Evolutionary conservation across 1,140 invertebrate species (phyloP).

Genomic region (Drosophila erecta): DNA sequence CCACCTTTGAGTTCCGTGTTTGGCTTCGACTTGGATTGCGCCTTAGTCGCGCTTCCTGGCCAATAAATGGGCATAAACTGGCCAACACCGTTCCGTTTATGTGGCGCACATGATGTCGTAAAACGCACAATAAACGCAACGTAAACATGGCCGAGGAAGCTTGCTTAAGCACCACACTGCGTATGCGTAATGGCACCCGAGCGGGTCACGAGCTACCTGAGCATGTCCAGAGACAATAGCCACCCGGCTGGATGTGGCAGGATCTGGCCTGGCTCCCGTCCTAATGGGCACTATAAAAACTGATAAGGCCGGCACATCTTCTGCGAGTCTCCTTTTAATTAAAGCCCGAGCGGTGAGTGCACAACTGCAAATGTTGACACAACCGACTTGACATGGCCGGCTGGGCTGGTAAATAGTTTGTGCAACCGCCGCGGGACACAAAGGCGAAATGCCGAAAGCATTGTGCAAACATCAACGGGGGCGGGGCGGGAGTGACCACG

Average conservation of each 20-base stretch:
- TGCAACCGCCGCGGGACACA: slow-evolving; percentile 21
- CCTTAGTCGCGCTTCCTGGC: slow-evolving; percentile 47
- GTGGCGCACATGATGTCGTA: slow-evolving; percentile 73
- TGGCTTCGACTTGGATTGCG: background rate
- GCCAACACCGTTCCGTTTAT: slow-evolving; percentile 53
- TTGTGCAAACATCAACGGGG: slow-evolving; percentile 53
- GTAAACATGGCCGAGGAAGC: slow-evolving; percentile 51
- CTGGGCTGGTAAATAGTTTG: slow-evolving; percentile 39
- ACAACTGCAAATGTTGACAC: slow-evolving; percentile 68
- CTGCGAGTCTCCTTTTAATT: slow-evolving; percentile 62
- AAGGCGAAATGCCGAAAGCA: slow-evolving; percentile 41
- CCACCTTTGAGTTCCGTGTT: slow-evolving; percentile 4
- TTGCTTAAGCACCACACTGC: slow-evolving; percentile 54
- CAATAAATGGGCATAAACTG: slow-evolving; percentile 62
- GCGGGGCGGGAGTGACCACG: background rate
- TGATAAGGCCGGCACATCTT: slow-evolving; percentile 30
- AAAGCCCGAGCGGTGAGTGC: slow-evolving; percentile 46
- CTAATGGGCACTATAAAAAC: slow-evolving; percentile 48
- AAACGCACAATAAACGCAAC: slow-evolving; percentile 78
- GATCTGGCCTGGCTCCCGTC: background rate
- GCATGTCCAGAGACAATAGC: slow-evolving; percentile 36
- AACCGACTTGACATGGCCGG: slow-evolving; percentile 41
- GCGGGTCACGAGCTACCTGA: slow-evolving; percentile 50
- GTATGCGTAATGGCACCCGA: slow-evolving; percentile 72
- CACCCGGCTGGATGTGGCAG: no score